A percentile compares a stretch with the other conserved stretches of the same genome.
Evolutionary conservation across 2,888 invertebrate species (phyloP).

Genomic region (Busseola fusca): DNA sequence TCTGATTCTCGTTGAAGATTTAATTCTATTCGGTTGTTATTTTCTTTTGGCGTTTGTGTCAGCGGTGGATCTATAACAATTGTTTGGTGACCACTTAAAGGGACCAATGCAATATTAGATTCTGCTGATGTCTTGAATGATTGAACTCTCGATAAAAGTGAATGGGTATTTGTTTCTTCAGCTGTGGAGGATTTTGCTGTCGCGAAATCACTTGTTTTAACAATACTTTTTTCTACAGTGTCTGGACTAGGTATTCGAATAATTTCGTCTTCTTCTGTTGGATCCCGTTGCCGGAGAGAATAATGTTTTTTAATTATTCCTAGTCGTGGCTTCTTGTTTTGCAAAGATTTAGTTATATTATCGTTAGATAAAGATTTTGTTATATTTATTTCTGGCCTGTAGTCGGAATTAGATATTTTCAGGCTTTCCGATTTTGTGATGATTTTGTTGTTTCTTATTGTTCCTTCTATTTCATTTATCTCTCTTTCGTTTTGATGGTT

Average conservation of each 20-base stretch:
- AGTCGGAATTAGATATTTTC: slow-evolving; percentile 72
- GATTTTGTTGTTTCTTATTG: slow-evolving; percentile 85
- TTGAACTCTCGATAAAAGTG: slow-evolving; percentile 83
- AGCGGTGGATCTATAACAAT: slow-evolving; percentile 86
- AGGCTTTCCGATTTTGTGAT: slow-evolving; percentile 85
- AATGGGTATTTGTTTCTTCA: slow-evolving; percentile 76
- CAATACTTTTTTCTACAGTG: slow-evolving; percentile 72
- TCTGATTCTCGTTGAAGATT: slow-evolving; percentile 49
- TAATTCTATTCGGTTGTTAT: slow-evolving; percentile 49
- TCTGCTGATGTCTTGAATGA: slow-evolving; percentile 86
- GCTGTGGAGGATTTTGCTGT: slow-evolving; percentile 20
- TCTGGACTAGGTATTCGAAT: slow-evolving; percentile 82
- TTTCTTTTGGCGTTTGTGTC: slow-evolving; percentile 67
- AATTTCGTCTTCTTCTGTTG: slow-evolving; percentile 78
- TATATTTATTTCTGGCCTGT: slow-evolving; percentile 76
- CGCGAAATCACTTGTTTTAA: slow-evolving; percentile 63
- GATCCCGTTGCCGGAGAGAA: slow-evolving; percentile 85
- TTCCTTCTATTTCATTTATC: slow-evolving; percentile 87
- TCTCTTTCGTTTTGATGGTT: slow-evolving; percentile 87
- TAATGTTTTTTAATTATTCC: slow-evolving; percentile 84
- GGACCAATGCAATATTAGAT: slow-evolving; percentile 84
- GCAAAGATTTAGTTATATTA: slow-evolving; percentile 74
- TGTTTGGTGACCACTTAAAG: slow-evolving; percentile 88
- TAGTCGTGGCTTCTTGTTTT: slow-evolving; percentile 72
- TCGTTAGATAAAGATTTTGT: slow-evolving; percentile 82